Evolutionary conservation across 1,140 invertebrate species (phyloP).

Genomic region (Drosophila lini): DNA sequence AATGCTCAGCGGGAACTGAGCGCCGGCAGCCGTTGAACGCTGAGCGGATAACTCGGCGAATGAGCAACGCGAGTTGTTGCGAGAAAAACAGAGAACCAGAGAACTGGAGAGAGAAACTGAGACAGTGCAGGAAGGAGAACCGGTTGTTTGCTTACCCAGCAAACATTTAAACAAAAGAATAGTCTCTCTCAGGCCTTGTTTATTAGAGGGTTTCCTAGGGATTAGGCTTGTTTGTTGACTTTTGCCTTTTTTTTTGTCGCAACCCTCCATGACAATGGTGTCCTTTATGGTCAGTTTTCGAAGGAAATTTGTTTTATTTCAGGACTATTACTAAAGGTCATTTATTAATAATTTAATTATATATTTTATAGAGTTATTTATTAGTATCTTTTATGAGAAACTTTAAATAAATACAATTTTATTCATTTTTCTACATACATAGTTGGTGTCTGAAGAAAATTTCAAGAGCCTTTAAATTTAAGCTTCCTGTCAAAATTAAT

Average conservation of each 20-base stretch:
- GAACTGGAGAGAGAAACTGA: background rate
- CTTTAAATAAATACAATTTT: background rate
- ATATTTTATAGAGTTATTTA: background rate
- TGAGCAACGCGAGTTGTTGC: slow-evolving; percentile 27
- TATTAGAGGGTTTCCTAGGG: slow-evolving; percentile 14
- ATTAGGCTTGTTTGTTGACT: slow-evolving; percentile 31
- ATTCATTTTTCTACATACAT: background rate
- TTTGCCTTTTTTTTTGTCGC: slow-evolving; percentile 5
- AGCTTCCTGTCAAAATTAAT: too few species aligned
- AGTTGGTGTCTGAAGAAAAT: too few species aligned
- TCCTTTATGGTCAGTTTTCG: background rate
- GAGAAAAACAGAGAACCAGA: slow-evolving; percentile 26
- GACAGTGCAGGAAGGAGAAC: slow-evolving; percentile 36
- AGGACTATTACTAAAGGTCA: background rate
- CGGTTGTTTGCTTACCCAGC: slow-evolving; percentile 57
- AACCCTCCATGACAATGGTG: background rate
- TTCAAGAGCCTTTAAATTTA: background rate
- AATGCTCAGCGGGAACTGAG: slow-evolving; percentile 63
- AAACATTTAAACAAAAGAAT: slow-evolving; percentile 30
- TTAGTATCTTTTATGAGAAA: background rate
- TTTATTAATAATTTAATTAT: background rate
- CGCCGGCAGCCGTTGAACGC: slow-evolving; percentile 14
- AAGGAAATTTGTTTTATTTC: background rate
- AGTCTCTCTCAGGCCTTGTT: background rate
- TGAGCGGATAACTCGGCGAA: slow-evolving; percentile 20